Evolutionary conservation across 2,113 vertebrate species (phyloP).

Genomic region (Sisor rabdophorus): DNA sequence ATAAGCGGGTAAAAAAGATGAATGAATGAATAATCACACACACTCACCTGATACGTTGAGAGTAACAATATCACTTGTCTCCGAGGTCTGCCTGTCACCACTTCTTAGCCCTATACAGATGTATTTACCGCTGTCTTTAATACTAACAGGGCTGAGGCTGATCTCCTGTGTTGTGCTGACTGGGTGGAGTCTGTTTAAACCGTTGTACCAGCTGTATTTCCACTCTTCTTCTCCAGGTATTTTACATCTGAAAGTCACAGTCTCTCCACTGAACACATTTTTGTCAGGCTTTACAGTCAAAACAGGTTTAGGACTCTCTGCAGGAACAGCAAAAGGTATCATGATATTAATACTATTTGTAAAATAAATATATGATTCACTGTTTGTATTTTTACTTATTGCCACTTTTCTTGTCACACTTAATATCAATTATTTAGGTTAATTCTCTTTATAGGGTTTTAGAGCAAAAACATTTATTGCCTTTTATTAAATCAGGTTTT

Average conservation of each 20-base stretch:
- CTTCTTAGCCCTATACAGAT: background rate
- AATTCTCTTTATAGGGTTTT: too few species aligned
- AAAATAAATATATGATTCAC: too few species aligned
- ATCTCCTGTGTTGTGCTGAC: background rate
- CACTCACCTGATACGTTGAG: conserved; percentile 29
- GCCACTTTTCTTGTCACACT: too few species aligned
- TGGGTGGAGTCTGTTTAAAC: too few species aligned
- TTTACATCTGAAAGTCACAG: background rate
- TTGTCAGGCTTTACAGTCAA: background rate
- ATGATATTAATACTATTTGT: too few species aligned
- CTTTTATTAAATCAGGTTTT: too few species aligned
- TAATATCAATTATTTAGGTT: too few species aligned
- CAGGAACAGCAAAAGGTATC: background rate
- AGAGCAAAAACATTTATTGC: too few species aligned
- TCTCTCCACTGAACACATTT: background rate
- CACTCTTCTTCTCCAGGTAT: background rate
- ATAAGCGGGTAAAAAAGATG: too few species aligned
- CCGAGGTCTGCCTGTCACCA: too few species aligned
- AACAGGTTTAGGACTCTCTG: background rate
- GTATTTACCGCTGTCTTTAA: background rate
- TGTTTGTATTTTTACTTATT: too few species aligned
- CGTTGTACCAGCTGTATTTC: background rate
- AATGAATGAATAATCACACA: background rate
- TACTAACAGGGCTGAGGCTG: background rate
- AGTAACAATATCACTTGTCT: background rate